Percentiles rank a stretch among this genome's conserved stretches.
phyloP scores from a whole-genome alignment of 2,113 vertebrate species.

The Microtus oregoni region DNA sequence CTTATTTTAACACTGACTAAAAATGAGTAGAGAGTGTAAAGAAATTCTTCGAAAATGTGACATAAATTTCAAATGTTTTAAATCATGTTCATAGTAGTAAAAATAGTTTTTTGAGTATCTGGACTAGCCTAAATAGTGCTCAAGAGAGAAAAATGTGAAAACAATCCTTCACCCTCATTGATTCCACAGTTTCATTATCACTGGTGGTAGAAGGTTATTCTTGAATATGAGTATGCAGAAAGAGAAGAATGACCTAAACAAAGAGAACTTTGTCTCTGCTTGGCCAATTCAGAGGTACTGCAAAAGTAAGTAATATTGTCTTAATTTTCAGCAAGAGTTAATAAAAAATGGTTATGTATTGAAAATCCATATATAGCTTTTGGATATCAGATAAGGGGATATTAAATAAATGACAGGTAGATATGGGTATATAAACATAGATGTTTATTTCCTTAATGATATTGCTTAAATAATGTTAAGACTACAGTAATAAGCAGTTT shows the following conservation, averaged over 20 bases:
- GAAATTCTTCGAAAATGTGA: background rate
- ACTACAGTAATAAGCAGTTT: background rate
- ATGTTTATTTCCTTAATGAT: background rate
- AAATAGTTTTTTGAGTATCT: background rate
- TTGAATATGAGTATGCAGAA: background rate
- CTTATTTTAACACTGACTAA: background rate
- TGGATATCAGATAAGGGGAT: background rate
- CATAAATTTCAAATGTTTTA: background rate
- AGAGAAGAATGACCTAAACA: background rate
- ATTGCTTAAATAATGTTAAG: background rate
- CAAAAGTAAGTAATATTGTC: background rate
- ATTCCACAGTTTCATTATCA: background rate
- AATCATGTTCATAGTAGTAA: background rate
- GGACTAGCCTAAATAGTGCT: background rate
- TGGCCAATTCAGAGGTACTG: background rate
- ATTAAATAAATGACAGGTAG: background rate
- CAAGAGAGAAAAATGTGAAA: background rate
- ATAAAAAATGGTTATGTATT: slow-evolving; percentile 39
- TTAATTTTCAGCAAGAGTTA: background rate
- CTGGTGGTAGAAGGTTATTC: background rate
- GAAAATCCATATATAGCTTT: background rate
- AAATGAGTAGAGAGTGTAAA: background rate
- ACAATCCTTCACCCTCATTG: background rate
- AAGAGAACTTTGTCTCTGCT: background rate
- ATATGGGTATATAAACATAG: background rate